Base-by-base conservation (phyloP, 2,113 vertebrate species). In the Cyphomyrus discorhynchus region DNA sequence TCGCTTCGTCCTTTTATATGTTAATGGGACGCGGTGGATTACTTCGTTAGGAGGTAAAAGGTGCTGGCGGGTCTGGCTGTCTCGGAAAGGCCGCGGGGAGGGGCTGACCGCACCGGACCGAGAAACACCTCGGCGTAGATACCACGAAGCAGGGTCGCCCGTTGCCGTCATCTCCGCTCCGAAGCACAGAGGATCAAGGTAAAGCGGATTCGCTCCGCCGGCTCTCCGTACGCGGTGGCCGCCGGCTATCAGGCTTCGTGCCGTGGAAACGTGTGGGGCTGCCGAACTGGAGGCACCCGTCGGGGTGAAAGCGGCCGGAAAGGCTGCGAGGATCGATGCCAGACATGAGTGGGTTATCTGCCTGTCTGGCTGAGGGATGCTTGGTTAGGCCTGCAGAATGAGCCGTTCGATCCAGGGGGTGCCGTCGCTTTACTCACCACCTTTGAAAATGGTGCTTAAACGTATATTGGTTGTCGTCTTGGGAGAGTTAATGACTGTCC, bases 181-280 rank as follows among this genome's bases (percentile, higher is more conserved):
- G 90, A 94, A 93, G 90, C 92, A 91, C 93, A 94, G 93, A 95
- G 95, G 95, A 96, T 96, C 94, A 92, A 95, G 95, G 95, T 96
- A 94, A 95, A 94, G 93, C 93, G 92, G 90, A 88, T 82, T 87
- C 85, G 88, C 21, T 80, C 42, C 45, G 35, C 31, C 58, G 24
- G 39, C 49, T 42, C 45, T 74, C 31, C 62, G 39, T 89, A 19
- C 31, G 39, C 50, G 52, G 80, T 58, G 21, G 27, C 56, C 84
- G 46, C 6, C 86, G 88, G 84, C 31, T 83, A 90, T 90, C n/a
- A 53, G 39, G 50, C 77, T 88, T 45, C 53, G 47, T 89, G 5
- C 24, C 7, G 82, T n/a, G 39, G 7, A n/a, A n/a, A 84, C 39
- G 82, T n/a, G 70, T 15, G 31, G 5, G 66, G 66, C 56, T 27